Evolutionary conservation across 2,888 invertebrate species (phyloP).

Genomic region (Lottia scabra): DNA sequence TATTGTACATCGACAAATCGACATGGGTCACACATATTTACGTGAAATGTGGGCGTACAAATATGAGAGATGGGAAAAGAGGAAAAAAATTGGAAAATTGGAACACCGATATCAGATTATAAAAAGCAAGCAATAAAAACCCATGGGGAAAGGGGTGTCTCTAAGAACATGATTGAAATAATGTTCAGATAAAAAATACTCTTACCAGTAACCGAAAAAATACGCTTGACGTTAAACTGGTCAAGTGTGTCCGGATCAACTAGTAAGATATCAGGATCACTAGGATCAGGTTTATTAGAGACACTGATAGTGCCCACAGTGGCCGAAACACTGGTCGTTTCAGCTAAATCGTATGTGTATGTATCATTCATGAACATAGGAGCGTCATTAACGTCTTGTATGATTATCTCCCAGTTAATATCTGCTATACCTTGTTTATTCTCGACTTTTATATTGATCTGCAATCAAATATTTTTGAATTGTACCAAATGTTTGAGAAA

Average conservation of each 20-base stretch:
- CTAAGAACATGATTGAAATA: too few relatives aligned
- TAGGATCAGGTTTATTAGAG: neutral
- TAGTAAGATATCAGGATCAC: neutral
- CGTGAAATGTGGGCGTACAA: too few relatives aligned
- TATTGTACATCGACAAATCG: too few relatives aligned
- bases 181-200: neutral
- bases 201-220: neutral
- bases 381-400: constrained; percentile 10
- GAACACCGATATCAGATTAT: too few relatives aligned
- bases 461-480: neutral
- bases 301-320: neutral
- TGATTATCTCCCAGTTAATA: neutral
- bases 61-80: too few relatives aligned
- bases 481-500: too few relatives aligned
- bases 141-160: too few relatives aligned
- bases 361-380: neutral
- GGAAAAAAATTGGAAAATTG: too few relatives aligned
- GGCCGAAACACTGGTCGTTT: neutral
- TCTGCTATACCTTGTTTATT: constrained; percentile 3
- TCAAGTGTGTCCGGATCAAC: neutral
- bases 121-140: too few relatives aligned
- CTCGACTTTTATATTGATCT: neutral
- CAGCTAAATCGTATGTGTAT: neutral
- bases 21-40: too few relatives aligned
- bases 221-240: neutral